phyloP scores from a whole-genome alignment of 2,888 invertebrate genomes.

The Exephanes ischioxanthus region DNA sequence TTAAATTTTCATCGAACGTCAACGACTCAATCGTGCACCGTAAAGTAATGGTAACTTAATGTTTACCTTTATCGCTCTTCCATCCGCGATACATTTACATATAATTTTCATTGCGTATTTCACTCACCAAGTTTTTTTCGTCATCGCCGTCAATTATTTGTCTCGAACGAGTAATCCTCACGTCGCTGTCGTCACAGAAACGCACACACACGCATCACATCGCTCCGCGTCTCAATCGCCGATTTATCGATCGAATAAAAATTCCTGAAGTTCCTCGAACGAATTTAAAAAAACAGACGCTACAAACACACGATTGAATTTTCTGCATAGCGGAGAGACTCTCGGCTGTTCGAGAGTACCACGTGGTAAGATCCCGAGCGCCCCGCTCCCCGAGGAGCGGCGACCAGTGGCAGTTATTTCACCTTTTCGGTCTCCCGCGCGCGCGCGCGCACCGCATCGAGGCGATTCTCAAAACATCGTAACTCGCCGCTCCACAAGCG shows the following conservation, averaged over 20 bases:
- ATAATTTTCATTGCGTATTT: not conserved
- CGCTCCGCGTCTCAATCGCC: not conserved
- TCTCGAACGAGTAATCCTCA: not conserved
- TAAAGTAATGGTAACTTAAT: not conserved
- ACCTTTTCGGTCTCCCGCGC: not conserved
- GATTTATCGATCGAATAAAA: not conserved
- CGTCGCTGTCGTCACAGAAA: not conserved
- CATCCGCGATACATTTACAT: not conserved
- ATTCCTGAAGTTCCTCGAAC: no score
- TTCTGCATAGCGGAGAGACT: not conserved
- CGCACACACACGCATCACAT: not conserved
- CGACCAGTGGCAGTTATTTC: not conserved
- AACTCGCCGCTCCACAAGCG: not conserved
- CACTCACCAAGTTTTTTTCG: conserved; percentile 37
- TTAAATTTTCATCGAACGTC: not conserved
- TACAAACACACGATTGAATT: not conserved
- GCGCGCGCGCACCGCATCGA: not conserved
- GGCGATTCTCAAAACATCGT: not conserved
- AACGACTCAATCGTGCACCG: not conserved
- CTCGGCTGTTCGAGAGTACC: not conserved
- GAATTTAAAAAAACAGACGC: no score
- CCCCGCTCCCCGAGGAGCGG: not conserved
- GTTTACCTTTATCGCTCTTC: not conserved
- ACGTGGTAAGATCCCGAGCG: not conserved
- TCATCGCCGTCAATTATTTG: conserved; percentile 10